Evolutionary conservation across 2,113 vertebrate genomes (phyloP), one percentile per base, ranked within the genome.

Genomic region (Amblyopsis rosae): DNA sequence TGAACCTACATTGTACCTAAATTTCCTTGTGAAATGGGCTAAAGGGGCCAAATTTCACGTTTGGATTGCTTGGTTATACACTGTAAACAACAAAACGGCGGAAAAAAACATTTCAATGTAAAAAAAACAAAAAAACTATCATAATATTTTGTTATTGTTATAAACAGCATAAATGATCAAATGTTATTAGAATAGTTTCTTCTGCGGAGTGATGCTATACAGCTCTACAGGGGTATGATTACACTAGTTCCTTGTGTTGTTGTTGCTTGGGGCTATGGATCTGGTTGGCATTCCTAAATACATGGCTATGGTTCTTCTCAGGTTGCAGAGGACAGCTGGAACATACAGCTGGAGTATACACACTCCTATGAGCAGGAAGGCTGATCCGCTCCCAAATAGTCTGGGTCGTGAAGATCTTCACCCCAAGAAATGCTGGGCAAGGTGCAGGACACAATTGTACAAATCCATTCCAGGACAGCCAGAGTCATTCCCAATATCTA

Each of bases 241-340:
- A 97, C 62, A 98, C 95, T 97, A 98, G 91, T 96, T 92, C 85
- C 90, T 94, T 85, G 91, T 93, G 77, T 96, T 88, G 1, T 83
- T 82, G 53, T 59, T 70, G 3, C 80, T 90, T 0, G 83, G 80
- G 0, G 72, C 71, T 3, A 69, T 88, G 75, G 96, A 96, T 74
- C 92, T 92, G 8, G 92, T 87, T 0, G 59, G 93, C 82, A 83
- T 94, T 88, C 80, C 93, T 93, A 6, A 86, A 84, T 5, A 94
- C 60, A 0, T 93, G 67, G 53, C 80, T 19, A 51, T 95, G 94
- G 77, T 91, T 92, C 79, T 93, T 92, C 0, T 95, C 93, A n/a
- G 91, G 88, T 12, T 62, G 51, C 1, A 92, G 89, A 6, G 96
- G 95, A 69, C 94, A 96, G 35, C 95, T 94, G 80, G 94, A 96